Conservation (phyloP, 2,797 vertebrate genomes). For the Eutrigla gurnardus region DNA sequence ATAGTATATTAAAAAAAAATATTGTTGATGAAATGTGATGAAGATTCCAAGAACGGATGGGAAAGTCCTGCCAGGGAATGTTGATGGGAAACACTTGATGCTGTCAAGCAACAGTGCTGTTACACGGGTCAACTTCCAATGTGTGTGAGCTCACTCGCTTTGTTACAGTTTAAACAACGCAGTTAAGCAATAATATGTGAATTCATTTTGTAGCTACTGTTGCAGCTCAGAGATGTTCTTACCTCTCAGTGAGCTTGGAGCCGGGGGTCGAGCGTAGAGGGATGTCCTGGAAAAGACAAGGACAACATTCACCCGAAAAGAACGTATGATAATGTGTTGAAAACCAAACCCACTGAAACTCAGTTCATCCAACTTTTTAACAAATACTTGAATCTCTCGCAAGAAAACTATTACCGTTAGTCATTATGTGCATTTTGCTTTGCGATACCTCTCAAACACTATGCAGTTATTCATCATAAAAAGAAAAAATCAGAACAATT, state of each 20-base stretch:
- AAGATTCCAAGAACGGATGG: slow-evolving; percentile 30
- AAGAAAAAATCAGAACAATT: not conserved
- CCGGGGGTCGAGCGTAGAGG: slow-evolving; percentile 84
- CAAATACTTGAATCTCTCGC: not conserved
- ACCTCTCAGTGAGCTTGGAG: slow-evolving; percentile 89
- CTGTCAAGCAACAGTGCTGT: slow-evolving; percentile 14
- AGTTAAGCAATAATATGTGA: not conserved
- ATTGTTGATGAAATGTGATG: slow-evolving; percentile 14
- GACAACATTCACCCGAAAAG: not conserved
- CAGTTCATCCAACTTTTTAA: not conserved
- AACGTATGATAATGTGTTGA: not conserved
- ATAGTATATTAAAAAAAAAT: slow-evolving; percentile 4
- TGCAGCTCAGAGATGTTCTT: slow-evolving; percentile 42
- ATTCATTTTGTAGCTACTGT: not conserved
- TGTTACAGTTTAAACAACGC: not conserved
- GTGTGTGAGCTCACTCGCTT: not conserved
- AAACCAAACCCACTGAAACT: not conserved
- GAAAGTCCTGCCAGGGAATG: slow-evolving; percentile 12
- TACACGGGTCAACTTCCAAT: not conserved
- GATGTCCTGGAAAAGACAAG: slow-evolving; percentile 85
- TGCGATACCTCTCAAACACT: not conserved
- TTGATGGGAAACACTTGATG: slow-evolving; percentile 14
- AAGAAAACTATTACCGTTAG: not conserved
- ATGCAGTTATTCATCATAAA: not conserved
- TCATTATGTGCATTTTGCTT: not conserved